phyloP scores from a whole-genome alignment of 1,140 invertebrate species.

The Palaemon carinicauda region DNA sequence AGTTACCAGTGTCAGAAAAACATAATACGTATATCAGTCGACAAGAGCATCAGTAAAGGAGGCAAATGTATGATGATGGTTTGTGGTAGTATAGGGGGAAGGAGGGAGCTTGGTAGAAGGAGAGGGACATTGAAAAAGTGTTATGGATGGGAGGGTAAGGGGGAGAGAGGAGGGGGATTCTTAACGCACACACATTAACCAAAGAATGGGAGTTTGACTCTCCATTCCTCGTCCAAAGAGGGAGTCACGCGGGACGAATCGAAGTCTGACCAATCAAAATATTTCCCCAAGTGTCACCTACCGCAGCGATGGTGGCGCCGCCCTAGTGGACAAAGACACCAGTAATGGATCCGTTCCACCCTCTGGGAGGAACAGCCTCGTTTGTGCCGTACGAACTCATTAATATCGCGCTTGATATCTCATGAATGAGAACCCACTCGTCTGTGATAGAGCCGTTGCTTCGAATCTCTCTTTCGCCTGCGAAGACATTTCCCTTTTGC shows the following conservation, averaged over 20 bases:
- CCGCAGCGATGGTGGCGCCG: slow-evolving; percentile 21
- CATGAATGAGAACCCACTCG: no score
- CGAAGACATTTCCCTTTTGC: no score
- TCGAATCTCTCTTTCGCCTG: no score
- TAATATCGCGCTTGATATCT: no score
- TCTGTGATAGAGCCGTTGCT: no score
- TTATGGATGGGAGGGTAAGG: background rate
- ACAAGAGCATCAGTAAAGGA: no score
- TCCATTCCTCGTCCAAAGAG: background rate
- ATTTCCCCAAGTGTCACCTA: slow-evolving; percentile 36
- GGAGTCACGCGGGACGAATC: slow-evolving; percentile 19
- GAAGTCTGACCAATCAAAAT: slow-evolving; percentile 33
- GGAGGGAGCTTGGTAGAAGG: background rate
- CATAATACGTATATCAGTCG: no score
- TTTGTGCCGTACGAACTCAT: no score
- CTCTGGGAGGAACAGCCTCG: background rate
- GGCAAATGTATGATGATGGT: no score
- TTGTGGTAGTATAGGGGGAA: background rate
- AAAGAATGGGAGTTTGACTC: background rate
- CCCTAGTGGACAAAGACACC: slow-evolving; percentile 20
- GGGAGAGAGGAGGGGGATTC: background rate
- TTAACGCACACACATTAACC: background rate
- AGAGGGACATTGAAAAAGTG: background rate
- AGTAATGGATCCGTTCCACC: slow-evolving; percentile 28
- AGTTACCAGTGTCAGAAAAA: no score